Evolutionary conservation across 2,888 invertebrate species (phyloP), one percentile per base, ranked within the genome.

Genomic region (Arrhopalites spinosus): DNA sequence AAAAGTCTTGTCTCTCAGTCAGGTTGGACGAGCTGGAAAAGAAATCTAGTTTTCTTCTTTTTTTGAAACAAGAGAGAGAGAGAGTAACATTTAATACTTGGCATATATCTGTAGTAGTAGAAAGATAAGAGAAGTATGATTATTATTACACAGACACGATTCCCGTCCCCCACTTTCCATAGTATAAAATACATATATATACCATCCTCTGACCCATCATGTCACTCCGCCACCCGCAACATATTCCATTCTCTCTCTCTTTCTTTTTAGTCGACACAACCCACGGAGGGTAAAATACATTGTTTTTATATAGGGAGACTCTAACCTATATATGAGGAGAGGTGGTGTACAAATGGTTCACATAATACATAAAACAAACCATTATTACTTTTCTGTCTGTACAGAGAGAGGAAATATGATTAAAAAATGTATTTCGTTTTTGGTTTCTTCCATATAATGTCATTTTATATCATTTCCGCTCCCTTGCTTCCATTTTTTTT

Each of bases 401-500:
- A 2, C 25, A 15, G 71, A 61, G 45, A 20, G 20, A 73, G 67
- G 56, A 77, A 77, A 77, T 77, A 73, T 73, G 72, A 76, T 77
- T 77, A 77, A 77, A 73, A 77, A 77, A 77, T 77, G 50, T 66
- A 70, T 53, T 70, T 70, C 70, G 63, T 73, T 77, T 73, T 61
- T 45, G 77, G 73, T 77, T 74, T 71, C 11, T 36, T 72, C 72
- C 17, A 64, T 66, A 63, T 74, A 74, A 77, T 79, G 78, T 80
- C 80, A 80, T 78, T 80, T 80, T 78, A 53, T 78, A 78, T 80
- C 78, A 78, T 78, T 80, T 80, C 80, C 80, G 78, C 25, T 43
- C 71, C 59, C 59, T 59, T 68, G n/a, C n/a, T 56, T n/a, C 8
- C 30, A n/a, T 56, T 64, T 30, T 66, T 5, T 63, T 17, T 63